Evolutionary conservation across 1,140 invertebrate species (phyloP).

Genomic region (Amyelois transitella): DNA sequence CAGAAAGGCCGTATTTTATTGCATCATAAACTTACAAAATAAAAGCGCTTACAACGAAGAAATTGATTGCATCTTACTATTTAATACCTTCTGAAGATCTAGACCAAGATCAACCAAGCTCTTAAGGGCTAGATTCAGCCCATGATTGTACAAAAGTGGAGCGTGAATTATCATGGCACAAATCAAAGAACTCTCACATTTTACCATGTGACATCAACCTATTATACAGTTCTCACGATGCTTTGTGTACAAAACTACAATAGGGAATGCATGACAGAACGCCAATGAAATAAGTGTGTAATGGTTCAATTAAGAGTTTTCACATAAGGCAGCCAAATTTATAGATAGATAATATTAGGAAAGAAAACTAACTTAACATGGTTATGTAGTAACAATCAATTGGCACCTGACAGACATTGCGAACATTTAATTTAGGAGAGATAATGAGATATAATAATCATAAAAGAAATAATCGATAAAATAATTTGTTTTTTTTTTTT

Average conservation of each 20-base stretch:
- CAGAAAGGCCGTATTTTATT: too few relatives aligned
- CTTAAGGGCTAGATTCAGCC: neutral
- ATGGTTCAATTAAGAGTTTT: slow-evolving; percentile 13
- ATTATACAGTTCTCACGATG: slow-evolving; percentile 13
- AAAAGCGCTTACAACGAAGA: too few relatives aligned
- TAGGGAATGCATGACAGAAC: slow-evolving; percentile 5
- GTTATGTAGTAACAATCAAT: too few relatives aligned
- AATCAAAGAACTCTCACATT: slow-evolving; percentile 9
- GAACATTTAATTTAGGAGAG: too few relatives aligned
- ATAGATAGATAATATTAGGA: neutral
- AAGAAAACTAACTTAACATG: too few relatives aligned
- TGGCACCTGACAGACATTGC: too few relatives aligned
- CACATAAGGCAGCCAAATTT: neutral
- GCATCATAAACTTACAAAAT: too few relatives aligned
- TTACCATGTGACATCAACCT: neutral
- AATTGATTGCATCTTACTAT: neutral
- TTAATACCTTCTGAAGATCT: neutral
- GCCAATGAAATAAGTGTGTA: slow-evolving; percentile 9
- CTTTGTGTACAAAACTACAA: slow-evolving; percentile 11
- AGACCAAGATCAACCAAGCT: neutral
- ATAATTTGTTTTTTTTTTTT: too few relatives aligned
- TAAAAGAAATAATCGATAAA: too few relatives aligned
- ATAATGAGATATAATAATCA: too few relatives aligned
- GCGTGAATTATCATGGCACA: slow-evolving; percentile 4
- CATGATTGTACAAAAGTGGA: slow-evolving; percentile 4